Evolutionary conservation across 2,113 vertebrate species (phyloP), one percentile per base, ranked within the genome.

Genomic region (Lanius collurio): DNA sequence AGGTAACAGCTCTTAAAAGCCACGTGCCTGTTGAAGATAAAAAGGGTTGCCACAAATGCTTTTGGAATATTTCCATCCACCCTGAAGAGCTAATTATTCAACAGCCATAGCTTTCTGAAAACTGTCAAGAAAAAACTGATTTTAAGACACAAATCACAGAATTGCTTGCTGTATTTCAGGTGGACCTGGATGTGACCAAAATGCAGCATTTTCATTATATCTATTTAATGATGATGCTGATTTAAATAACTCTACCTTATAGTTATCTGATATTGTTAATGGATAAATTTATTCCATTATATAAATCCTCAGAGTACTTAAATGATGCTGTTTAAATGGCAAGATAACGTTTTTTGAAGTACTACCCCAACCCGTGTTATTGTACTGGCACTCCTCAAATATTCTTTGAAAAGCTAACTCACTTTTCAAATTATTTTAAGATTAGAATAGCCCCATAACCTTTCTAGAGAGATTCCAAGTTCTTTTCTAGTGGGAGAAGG

Each of bases 21-120:
- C 46, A 42, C 0, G 0, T 31, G 39, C 42, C 44, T 71, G 8
- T 4, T 22, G 35, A 55, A 64, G 42, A 55, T 59, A 7, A 1
- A 33, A 37, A 60, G 10, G 9, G 17, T 50, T 74, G 52, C 20
- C 37, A 33, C 41, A 60, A 20, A 13, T 30, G 16, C 33, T 60
- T 80, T 63, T 64, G 37, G 19, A 26, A 33, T 62, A 27, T 46
- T 50, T 70, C 13, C 8, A 33, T 77, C n/a, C 28, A 53, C 3
- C 37, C 30, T 42, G 31, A 80, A 67, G 33, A 93, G 39, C 20
- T 57, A 12, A 26, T 56, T 81, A n/a, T 37, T 42, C 70, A 57
- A 42, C 23, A 67, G 19, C 39, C 13, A 19, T 7, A n/a, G 33
- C 56, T 95, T 71, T 55, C 47, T 21, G 22, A 62, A 71, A 78